Percentiles rank a stretch among this genome's conserved stretches.
These are phyloP conservation scores for Nothoprocta perdicaria DNA, from an alignment of 2,113 vertebrate species.

Conservation along the genomic window DNA sequence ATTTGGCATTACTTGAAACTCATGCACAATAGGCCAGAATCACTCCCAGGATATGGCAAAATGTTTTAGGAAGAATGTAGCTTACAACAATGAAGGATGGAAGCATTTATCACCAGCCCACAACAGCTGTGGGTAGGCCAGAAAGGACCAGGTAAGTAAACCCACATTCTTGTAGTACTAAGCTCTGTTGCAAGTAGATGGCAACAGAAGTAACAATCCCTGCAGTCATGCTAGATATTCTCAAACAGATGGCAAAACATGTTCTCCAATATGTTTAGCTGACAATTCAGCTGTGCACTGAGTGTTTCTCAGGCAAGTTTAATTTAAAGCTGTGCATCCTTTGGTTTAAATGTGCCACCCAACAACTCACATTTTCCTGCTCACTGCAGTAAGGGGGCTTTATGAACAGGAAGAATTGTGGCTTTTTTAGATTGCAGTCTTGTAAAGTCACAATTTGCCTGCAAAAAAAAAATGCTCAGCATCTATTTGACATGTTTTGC, in stretches of 20 bases:
- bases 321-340: background rate
- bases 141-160: background rate
- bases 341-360: background rate
- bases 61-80: background rate
- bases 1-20: background rate
- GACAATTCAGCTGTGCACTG: background rate
- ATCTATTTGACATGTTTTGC: background rate
- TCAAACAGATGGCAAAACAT: background rate
- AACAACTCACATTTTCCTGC: accelerated
- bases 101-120: background rate
- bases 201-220: background rate
- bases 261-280: background rate
- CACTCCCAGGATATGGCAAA: background rate
- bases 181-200: background rate
- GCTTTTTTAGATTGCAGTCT: background rate
- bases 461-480: background rate
- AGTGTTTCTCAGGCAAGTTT: background rate
- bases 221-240: background rate
- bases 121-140: accelerated
- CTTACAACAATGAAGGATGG: background rate
- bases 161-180: background rate
- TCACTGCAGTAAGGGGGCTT: background rate
- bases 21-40: background rate
- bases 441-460: background rate
- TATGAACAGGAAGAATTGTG: background rate